These are phyloP conservation scores for Picathartes gymnocephalus DNA, from an alignment of 2,113 vertebrate genomes.

Conservation along the genomic window DNA sequence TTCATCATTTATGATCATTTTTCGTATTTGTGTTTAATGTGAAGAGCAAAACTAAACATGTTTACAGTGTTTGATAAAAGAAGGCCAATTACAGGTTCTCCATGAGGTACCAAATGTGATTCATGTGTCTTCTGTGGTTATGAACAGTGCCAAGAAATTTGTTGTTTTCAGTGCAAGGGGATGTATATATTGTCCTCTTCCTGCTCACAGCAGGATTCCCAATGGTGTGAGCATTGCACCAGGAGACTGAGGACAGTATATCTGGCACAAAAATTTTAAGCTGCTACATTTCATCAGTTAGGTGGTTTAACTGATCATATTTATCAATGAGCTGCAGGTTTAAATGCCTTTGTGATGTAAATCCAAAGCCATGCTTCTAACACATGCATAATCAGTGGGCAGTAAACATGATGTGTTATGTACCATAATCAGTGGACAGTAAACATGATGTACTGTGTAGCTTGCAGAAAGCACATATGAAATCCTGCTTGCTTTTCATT, in stretches of 20 bases:
- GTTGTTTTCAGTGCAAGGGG: not conserved
- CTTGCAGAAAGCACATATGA: not conserved
- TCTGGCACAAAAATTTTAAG: not conserved
- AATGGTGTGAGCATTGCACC: not conserved
- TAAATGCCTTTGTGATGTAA: conserved; percentile 21
- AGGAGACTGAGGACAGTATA: not conserved
- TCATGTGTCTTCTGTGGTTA: conserved; percentile 36
- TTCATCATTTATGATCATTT: conserved; percentile 50
- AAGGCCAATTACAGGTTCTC: conserved; percentile 61
- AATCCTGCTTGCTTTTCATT: conserved; percentile 8
- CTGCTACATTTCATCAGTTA: not conserved
- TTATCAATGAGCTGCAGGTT: conserved; percentile 8
- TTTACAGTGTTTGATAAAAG: conserved; percentile 58
- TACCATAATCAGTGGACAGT: not conserved
- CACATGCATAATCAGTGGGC: not conserved
- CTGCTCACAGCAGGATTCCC: not conserved
- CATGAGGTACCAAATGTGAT: conserved; percentile 41
- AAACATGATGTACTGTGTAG: not conserved
- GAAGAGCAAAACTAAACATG: conserved; percentile 50
- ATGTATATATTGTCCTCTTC: not conserved
- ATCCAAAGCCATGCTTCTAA: conserved; percentile 3
- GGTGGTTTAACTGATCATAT: not conserved
- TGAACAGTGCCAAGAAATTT: conserved; percentile 38
- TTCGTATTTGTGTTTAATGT: conserved; percentile 62
- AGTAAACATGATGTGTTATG: not conserved